phyloP scores from a whole-genome alignment of 2,888 invertebrate species.

The Diplolepis rosae region DNA sequence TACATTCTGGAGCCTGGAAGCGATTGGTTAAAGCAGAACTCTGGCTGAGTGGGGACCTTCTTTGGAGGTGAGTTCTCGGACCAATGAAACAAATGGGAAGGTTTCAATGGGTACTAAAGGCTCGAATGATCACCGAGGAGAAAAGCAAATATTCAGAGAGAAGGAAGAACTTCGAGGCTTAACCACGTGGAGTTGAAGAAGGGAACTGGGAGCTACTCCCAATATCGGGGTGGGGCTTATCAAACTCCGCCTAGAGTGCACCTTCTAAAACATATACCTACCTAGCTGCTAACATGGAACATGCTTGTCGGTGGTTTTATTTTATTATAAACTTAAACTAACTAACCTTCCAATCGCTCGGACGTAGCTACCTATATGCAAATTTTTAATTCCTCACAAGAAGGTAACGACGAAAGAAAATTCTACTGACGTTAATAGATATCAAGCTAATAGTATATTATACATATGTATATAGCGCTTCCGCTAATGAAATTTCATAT shows the following conservation, averaged over 20 bases:
- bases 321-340: conserved; percentile 28
- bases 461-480: too few species aligned
- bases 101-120: neutral
- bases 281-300: neutral
- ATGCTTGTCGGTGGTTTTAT: conserved; percentile 18
- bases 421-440: conserved; percentile 21
- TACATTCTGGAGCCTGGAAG: conserved; percentile 30
- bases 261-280: neutral
- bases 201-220: neutral
- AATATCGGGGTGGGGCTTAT: conserved; percentile 5
- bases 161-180: neutral
- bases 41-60: neutral
- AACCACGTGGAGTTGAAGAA: neutral
- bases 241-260: neutral
- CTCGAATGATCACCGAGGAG: conserved; percentile 5
- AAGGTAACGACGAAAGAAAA: conserved; percentile 23
- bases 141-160: neutral
- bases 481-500: too few species aligned
- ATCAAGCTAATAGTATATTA: too few species aligned
- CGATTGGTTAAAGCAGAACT: conserved; percentile 16
- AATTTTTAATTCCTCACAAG: conserved; percentile 28
- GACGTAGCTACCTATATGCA: conserved; percentile 26
- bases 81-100: conserved; percentile 22
- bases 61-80: conserved; percentile 21
- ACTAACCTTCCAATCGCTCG: conserved; percentile 27